A percentile compares a stretch with the other conserved stretches of the same genome.
These are phyloP conservation scores for Protonemura montana DNA, from an alignment of 2,888 invertebrate genomes.

Conservation along the genomic window DNA sequence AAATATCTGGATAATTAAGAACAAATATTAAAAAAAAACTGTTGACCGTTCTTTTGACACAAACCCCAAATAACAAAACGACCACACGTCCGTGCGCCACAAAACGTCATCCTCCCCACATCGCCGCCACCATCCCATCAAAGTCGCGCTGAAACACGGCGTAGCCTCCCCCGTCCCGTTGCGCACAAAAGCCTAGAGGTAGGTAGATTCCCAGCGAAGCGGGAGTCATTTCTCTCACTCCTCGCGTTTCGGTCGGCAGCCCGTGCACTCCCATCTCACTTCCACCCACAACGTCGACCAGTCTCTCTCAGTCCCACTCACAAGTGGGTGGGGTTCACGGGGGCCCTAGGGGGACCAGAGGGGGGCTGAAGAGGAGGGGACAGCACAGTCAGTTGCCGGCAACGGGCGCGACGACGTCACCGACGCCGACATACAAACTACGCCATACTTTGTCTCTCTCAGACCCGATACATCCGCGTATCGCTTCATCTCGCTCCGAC, in stretches of 20 bases:
- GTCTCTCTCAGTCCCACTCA: neutral
- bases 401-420: neutral
- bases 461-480: constrained; percentile 8
- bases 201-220: neutral
- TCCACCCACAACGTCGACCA: neutral
- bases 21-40: too few species aligned
- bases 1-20: too few species aligned
- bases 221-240: neutral
- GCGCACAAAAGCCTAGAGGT: neutral
- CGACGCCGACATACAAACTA: constrained; percentile 16
- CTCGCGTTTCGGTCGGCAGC: neutral
- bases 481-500: neutral
- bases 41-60: too few species aligned
- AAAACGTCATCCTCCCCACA: too few species aligned
- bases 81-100: too few species aligned
- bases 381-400: neutral
- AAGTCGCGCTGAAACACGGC: too few species aligned
- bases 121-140: too few species aligned
- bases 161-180: neutral
- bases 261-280: neutral
- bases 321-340: constrained; percentile 8
- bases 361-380: neutral
- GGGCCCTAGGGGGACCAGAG: neutral
- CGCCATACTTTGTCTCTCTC: neutral
- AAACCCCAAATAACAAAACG: too few species aligned